Evolutionary conservation across 2,113 vertebrate species (phyloP), one percentile per base, ranked within the genome.

Genomic region (Onychorhynchus coronatus): DNA sequence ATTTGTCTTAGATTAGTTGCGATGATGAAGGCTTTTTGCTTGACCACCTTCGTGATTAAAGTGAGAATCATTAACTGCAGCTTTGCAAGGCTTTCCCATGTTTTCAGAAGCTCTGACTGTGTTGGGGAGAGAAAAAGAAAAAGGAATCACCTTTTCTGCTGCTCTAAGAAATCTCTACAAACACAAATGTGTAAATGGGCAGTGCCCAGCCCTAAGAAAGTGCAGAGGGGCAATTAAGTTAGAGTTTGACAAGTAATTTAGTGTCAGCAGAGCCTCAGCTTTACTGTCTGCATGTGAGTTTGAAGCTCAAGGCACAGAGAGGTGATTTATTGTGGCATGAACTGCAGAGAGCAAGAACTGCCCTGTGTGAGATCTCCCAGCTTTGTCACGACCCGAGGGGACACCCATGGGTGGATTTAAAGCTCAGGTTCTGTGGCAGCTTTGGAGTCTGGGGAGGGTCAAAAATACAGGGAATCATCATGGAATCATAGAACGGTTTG

Each of bases 301-400:
- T 53, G 52, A 53, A 53, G 52, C 28, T 53, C 50, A 17, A 14
- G 16, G 27, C 50, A 16, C 50, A 30, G 27, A 52, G 50, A 28
- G 41, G 52, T 11, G 14, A 35, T 44, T 71, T 44, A 47, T 37
- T 0, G 0, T 23, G 55, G 61, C 0, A 1, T 39, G 12, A 47
- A 47, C 46, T 23, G 46, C 46, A 47, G 46, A 12, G 46, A 23
- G 46, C 11, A 23, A 24, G 30, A 47, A 18, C 30, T 17, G 33
- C 0, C 12, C 73, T 6, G 25, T 1, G 3, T 46, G 42, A 52
- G 41, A 14, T 49, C 21, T 47, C 31, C 16, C 0, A 4, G 44
- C 24, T 63, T 46, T 30, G 28, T 65, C 1, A 1, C 49, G 39
- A 65, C 61, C 28, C 1, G 0, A 41, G 25, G 61, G 49, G 37